A percentile compares a stretch with the other conserved stretches of the same genome.
phyloP scores from a whole-genome alignment of 2,797 vertebrate genomes.

The Enteromius viviparus region DNA sequence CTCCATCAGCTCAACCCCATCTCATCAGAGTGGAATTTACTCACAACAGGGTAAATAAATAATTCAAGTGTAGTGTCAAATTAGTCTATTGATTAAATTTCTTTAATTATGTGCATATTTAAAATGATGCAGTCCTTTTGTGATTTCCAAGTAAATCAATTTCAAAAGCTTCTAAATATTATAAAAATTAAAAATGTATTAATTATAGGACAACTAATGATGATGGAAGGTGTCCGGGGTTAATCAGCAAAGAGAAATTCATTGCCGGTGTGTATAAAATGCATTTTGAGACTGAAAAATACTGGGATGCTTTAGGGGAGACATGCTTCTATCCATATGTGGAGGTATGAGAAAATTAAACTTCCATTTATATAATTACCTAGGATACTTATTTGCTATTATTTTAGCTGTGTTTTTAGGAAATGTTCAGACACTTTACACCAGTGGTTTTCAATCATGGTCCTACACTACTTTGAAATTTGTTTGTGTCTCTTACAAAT shows the following conservation, averaged over 20 bases:
- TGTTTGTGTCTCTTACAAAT: too few relatives aligned
- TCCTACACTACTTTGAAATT: too few relatives aligned
- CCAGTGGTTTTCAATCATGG: background rate
- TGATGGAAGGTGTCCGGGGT: constrained; percentile 83
- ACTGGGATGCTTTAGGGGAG: constrained; percentile 83
- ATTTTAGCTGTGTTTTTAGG: background rate
- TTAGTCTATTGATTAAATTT: background rate
- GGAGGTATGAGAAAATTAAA: constrained; percentile 78
- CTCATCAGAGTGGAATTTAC: constrained; percentile 68
- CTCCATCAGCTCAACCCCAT: constrained; percentile 69
- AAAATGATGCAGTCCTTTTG: background rate
- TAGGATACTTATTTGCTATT: background rate
- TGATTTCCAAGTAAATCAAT: background rate
- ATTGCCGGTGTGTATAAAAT: constrained; percentile 86
- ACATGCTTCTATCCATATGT: constrained; percentile 88
- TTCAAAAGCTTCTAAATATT: background rate
- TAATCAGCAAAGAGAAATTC: constrained; percentile 75
- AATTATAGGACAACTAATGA: constrained; percentile 77
- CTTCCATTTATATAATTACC: background rate
- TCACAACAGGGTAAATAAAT: constrained; percentile 70
- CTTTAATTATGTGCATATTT: background rate
- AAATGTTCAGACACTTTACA: background rate
- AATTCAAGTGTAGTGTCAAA: background rate
- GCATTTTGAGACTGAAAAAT: constrained; percentile 84
- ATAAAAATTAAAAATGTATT: background rate